Conservation (phyloP, 2,888 invertebrate genomes). For the Gari tellinella region DNA sequence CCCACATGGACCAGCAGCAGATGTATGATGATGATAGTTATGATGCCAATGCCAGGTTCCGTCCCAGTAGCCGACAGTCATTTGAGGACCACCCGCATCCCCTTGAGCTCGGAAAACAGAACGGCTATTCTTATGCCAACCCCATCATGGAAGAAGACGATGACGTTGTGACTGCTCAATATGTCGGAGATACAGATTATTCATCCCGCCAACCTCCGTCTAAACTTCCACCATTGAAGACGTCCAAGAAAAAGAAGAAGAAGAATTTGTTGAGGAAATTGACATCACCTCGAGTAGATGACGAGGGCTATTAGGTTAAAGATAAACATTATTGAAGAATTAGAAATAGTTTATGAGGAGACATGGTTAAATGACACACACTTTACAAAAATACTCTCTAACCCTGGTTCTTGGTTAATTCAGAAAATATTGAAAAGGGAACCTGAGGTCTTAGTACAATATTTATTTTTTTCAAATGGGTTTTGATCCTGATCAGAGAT, state of each 20-base stretch:
- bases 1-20: conserved; percentile 37
- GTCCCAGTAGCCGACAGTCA: conserved; percentile 46
- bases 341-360: too few species aligned
- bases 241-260: conserved; percentile 66
- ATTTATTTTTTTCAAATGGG: too few species aligned
- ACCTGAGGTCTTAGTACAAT: too few species aligned
- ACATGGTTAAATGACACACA: too few species aligned
- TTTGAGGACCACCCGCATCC: conserved; percentile 46
- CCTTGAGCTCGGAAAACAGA: conserved; percentile 36
- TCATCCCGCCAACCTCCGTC: conserved; percentile 21
- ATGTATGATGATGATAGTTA: conserved; percentile 22
- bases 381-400: too few species aligned
- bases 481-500: too few species aligned
- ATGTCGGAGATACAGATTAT: conserved; percentile 25
- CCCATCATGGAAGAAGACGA: conserved; percentile 48
- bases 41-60: conserved; percentile 47
- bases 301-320: conserved; percentile 44
- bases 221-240: conserved; percentile 51
- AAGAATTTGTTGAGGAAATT: conserved; percentile 64
- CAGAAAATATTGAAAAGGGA: too few species aligned
- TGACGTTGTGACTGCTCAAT: conserved; percentile 49
- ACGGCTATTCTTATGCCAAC: conserved; percentile 42
- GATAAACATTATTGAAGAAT: too few species aligned
- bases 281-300: conserved; percentile 34
- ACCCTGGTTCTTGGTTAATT: too few species aligned